These are phyloP conservation scores for Zaprionus bogoriensis DNA, from an alignment of 2,888 invertebrate species.

Conservation along the genomic window DNA sequence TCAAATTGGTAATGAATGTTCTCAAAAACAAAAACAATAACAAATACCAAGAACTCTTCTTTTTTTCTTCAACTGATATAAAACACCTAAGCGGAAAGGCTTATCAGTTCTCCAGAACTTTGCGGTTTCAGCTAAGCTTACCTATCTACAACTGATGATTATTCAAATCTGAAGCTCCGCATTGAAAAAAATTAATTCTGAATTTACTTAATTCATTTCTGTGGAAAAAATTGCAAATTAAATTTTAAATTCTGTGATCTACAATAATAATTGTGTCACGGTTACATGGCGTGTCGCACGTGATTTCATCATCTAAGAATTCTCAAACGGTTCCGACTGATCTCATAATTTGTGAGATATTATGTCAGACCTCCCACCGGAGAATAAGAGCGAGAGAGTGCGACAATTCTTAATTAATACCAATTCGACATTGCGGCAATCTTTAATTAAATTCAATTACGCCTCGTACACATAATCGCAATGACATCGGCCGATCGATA, in stretches of 20 bases:
- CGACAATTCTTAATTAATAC: slow-evolving; percentile 50
- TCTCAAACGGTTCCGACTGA: no score
- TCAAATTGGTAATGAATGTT: slow-evolving; percentile 65
- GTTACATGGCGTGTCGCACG: no score
- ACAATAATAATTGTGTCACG: no score
- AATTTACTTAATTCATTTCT: no score
- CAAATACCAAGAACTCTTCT: neutral
- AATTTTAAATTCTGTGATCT: neutral
- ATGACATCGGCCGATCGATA: slow-evolving; percentile 39
- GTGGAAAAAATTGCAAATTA: slow-evolving; percentile 1
- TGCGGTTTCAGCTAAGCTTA: no score
- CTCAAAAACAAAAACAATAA: slow-evolving; percentile 51
- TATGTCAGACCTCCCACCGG: slow-evolving; percentile 39
- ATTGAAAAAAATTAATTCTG: no score
- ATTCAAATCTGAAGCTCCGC: no score
- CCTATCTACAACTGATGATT: no score
- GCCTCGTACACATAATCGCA: slow-evolving; percentile 46
- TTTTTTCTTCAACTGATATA: neutral
- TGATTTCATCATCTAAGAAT: no score
- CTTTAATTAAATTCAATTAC: slow-evolving; percentile 66
- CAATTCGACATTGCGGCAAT: slow-evolving; percentile 39
- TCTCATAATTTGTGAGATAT: slow-evolving; percentile 36
- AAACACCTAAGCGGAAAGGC: slow-evolving; percentile 4
- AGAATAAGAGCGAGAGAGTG: slow-evolving; percentile 12
- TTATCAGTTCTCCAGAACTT: no score